Evolutionary conservation across 2,888 invertebrate genomes (phyloP).

Genomic region (Teleiodes luculella): DNA sequence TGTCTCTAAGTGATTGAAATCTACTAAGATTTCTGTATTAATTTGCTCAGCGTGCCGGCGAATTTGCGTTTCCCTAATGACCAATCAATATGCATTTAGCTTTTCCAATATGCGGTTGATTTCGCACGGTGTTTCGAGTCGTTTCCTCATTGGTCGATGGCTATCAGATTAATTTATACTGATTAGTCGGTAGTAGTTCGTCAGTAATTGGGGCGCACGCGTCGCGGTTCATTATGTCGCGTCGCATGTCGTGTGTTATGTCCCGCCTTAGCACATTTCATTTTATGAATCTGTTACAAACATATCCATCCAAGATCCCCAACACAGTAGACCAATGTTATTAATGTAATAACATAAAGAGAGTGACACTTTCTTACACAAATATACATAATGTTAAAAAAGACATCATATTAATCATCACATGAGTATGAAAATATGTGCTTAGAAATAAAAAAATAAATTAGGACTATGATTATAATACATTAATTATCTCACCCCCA

Average conservation of each 20-base stretch:
- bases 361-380: too few relatives aligned
- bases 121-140: slow-evolving; percentile 6
- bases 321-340: too few relatives aligned
- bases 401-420: too few relatives aligned
- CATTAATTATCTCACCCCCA: too few relatives aligned
- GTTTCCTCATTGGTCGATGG: slow-evolving; percentile 14
- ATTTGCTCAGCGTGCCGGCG: not conserved
- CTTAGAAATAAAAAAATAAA: too few relatives aligned
- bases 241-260: slow-evolving; percentile 15
- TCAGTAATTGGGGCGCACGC: slow-evolving; percentile 45
- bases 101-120: slow-evolving; percentile 8
- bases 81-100: slow-evolving; percentile 4
- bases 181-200: slow-evolving; percentile 49
- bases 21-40: not conserved
- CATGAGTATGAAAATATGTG: too few relatives aligned
- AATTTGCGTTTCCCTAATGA: not conserved
- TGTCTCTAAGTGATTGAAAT: not conserved
- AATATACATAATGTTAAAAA: too few relatives aligned
- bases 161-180: slow-evolving; percentile 43
- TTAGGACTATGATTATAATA: too few relatives aligned
- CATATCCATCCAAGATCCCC: too few relatives aligned
- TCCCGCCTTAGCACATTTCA: slow-evolving; percentile 17
- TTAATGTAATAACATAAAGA: too few relatives aligned
- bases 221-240: slow-evolving; percentile 41
- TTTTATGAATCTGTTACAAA: not conserved